Evolutionary conservation across 30 jellyfish, hydroid and myxozoan species (phyloP).

Genomic region (Morbakka virulenta): DNA sequence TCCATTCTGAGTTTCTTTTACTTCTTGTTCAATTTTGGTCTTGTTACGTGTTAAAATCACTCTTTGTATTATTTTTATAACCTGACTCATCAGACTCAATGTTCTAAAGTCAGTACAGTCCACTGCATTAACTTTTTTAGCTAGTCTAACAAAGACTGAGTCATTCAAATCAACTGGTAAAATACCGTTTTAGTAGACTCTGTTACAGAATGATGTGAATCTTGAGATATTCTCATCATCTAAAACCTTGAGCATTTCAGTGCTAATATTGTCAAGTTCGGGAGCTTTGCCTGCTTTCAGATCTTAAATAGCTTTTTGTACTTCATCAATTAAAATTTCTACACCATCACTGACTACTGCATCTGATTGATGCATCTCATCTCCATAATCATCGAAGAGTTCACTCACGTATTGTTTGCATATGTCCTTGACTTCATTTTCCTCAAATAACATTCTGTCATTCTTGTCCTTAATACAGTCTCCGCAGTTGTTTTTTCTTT

Average conservation of each 20-base stretch:
- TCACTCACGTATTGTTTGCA: not conserved
- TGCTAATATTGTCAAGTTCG: not conserved
- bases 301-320: not conserved
- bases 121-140: too few species aligned
- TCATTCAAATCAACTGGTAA: too few species aligned
- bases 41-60: not conserved
- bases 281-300: slow-evolving; percentile 9
- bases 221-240: not conserved
- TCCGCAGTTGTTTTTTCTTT: not conserved
- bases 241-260: not conserved
- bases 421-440: not conserved
- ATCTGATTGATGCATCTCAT: not conserved
- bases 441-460: not conserved
- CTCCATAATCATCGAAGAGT: slow-evolving; percentile 2
- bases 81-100: slow-evolving; percentile 1
- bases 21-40: not conserved
- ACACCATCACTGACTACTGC: not conserved
- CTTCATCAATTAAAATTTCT: not conserved
- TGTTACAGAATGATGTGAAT: too few species aligned
- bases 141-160: too few species aligned
- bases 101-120: not conserved
- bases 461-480: not conserved
- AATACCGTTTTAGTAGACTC: not conserved
- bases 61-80: not conserved
- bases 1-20: too few species aligned